Percentiles rank a stretch among this genome's conserved stretches.
Evolutionary conservation across 2,113 vertebrate species (phyloP).

Genomic region (Sceloporus tristichus): DNA sequence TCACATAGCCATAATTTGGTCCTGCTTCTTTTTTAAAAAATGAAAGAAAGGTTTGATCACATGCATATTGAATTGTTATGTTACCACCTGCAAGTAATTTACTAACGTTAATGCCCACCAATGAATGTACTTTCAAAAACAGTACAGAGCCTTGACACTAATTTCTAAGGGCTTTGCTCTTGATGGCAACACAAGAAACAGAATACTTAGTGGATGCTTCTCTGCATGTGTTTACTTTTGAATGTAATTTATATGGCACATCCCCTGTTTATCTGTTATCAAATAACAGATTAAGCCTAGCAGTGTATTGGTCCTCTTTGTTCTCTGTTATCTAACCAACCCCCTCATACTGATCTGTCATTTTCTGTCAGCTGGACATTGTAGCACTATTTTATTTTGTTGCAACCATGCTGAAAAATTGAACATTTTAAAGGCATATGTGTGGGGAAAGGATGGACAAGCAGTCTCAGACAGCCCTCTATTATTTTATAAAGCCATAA

Average conservation of each 20-base stretch:
- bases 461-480: no score
- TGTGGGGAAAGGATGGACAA: background rate
- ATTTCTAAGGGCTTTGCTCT: background rate
- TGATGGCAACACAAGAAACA: background rate
- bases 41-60: background rate
- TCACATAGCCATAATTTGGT: background rate
- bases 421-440: background rate
- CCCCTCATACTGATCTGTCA: background rate
- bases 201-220: background rate
- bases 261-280: no score
- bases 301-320: background rate
- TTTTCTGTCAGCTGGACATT: background rate
- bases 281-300: background rate
- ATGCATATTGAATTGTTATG: conserved; percentile 8
- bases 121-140: background rate
- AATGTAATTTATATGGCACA: background rate
- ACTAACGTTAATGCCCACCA: conserved; percentile 2
- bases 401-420: background rate
- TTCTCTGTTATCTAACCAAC: background rate
- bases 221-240: background rate
- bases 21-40: background rate
- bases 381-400: background rate
- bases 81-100: conserved; percentile 21
- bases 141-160: background rate
- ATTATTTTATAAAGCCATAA: no score